Conservation (phyloP, 1,140 invertebrate species). For the Caenorhabditis briggsae region DNA sequence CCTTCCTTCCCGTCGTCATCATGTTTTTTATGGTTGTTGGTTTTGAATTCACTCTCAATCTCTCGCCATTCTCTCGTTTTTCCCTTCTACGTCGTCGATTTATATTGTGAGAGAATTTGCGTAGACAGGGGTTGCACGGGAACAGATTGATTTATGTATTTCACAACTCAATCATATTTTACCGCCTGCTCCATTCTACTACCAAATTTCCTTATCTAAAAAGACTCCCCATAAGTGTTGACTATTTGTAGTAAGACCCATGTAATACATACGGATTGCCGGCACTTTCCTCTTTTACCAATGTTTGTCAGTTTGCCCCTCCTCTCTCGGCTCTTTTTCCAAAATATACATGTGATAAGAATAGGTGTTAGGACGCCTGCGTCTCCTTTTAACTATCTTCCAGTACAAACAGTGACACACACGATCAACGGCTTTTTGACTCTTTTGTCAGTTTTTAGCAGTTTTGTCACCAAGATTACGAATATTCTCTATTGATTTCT, state of each 20-base stretch:
- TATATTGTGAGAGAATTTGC: conserved; percentile 19
- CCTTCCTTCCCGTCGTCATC: conserved; percentile 10
- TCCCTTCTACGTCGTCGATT: conserved; percentile 29
- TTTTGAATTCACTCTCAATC: conserved; percentile 47
- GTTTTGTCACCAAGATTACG: not conserved
- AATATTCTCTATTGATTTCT: not conserved
- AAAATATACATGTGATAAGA: conserved; percentile 54
- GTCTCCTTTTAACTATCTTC: conserved; percentile 6
- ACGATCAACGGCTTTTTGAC: conserved; percentile 1
- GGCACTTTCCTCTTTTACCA: not conserved
- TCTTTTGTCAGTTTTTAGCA: not conserved
- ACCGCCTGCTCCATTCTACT: not conserved
- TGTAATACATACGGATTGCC: conserved; percentile 34
- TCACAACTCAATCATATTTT: conserved; percentile 5
- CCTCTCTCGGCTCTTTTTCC: not conserved
- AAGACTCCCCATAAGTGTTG: too few relatives aligned
- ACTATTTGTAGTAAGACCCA: conserved; percentile 1
- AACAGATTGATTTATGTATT: conserved; percentile 47
- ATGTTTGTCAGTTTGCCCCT: conserved; percentile 1
- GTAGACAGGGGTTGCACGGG: not conserved
- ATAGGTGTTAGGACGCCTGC: conserved; percentile 38
- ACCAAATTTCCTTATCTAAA: too few relatives aligned
- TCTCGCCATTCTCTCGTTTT: not conserved
- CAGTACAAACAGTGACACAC: conserved; percentile 33
- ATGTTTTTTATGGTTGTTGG: conserved; percentile 47